Percentiles rank a stretch among this genome's conserved stretches.
Conservation (phyloP, 2,888 invertebrate genomes). For the Siphlonurus alternatus region DNA sequence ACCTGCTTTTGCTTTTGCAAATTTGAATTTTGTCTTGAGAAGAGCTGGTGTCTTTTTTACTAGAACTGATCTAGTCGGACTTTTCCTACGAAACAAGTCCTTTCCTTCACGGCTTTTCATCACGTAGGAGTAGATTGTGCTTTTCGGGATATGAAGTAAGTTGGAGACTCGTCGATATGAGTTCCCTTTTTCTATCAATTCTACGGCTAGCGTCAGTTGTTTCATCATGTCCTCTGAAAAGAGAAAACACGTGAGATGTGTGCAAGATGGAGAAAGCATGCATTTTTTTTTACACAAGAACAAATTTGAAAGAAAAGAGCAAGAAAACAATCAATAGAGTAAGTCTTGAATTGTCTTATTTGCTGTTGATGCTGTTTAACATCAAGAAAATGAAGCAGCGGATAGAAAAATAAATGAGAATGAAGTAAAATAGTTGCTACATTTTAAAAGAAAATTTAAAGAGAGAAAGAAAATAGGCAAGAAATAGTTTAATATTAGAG, state of each 20-base stretch:
- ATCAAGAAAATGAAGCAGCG: too few species aligned
- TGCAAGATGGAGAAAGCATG: too few species aligned
- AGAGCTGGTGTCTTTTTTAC: background rate
- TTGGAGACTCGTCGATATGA: background rate
- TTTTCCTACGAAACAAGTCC: background rate
- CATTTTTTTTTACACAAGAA: too few species aligned
- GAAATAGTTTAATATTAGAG: too few species aligned
- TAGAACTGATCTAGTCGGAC: background rate
- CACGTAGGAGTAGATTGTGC: slow-evolving; percentile 1
- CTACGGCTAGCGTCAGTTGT: background rate
- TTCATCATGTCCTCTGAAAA: background rate
- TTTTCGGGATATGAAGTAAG: background rate
- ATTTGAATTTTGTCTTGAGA: background rate
- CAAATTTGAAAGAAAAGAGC: too few species aligned
- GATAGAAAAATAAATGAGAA: too few species aligned
- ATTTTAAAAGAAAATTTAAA: too few species aligned
- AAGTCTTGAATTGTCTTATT: too few species aligned
- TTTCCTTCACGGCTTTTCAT: background rate
- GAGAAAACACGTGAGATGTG: background rate
- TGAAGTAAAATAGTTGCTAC: too few species aligned
- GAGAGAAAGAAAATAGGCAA: too few species aligned
- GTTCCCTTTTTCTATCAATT: background rate
- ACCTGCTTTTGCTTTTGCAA: background rate
- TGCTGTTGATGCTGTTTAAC: too few species aligned
- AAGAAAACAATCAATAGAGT: too few species aligned